Evolutionary conservation across 2,113 vertebrate genomes (phyloP), one percentile per base, ranked within the genome.

Genomic region (Synodontis membranacea): DNA sequence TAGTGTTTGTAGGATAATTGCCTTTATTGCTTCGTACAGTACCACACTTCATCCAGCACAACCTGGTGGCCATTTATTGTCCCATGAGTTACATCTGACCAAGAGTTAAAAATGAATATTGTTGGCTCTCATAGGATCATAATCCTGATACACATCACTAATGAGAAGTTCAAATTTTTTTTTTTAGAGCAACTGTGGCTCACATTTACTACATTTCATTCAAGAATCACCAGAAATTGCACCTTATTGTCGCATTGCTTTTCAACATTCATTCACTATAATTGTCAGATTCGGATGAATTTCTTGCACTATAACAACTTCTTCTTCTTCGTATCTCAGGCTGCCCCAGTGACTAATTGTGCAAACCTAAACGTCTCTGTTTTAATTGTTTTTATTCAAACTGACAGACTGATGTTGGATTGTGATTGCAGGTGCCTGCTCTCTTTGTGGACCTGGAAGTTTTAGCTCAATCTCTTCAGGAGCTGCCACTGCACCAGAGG

Each of bases 401-500:
- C 52, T 42, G 52, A 80, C 19, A 4, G 68, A 31, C n/a, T 79
- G 75, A 23, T 52, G 15, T 21, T 68, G 84, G 25, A 31, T 54
- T 68, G 31, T 39, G 28, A 5, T 34, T 75, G n/a, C 82, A 96
- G 97, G 91, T 96, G 60, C 94, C 96, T 62, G 93, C 93, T 0
- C 87, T 96, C 86, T 94, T 93, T 60, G 83, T 98, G 90, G 96
- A 99, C 88, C 95, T 96, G 68, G 93, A 96, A 34, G 95, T 93
- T 17, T 89, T 99, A 87, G 94, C 94, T 70, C 93, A 92, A 75
- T 94, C 91, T 25, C 96, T 99, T 86, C 95, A 98, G 82, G 93
- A 96, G 68, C 84, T 99, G 82, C 97, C 98, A 78, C 92, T 99
- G 0, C 95, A 96, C 39, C 91, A 96, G 79, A 95, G 95, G 60